Percentiles rank a stretch among this genome's conserved stretches.
These are phyloP conservation scores for Apamea sordens DNA, from an alignment of 2,888 invertebrate species.

Conservation along the genomic window DNA sequence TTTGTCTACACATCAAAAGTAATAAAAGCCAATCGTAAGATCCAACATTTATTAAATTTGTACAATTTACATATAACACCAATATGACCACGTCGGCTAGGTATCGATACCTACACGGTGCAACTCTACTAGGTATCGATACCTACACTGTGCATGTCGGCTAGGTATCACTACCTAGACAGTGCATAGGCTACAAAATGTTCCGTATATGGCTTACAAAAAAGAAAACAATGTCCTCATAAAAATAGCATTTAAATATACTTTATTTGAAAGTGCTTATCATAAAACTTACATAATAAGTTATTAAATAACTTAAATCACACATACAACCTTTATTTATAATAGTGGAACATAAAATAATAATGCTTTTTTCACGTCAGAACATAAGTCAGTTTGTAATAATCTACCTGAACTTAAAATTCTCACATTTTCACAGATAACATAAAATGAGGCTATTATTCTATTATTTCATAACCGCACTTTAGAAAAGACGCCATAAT, in stretches of 20 bases:
- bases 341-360: slow-evolving; percentile 40
- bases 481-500: neutral
- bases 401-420: slow-evolving; percentile 22
- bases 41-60: slow-evolving; percentile 89
- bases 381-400: slow-evolving; percentile 29
- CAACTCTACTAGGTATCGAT: slow-evolving; percentile 49
- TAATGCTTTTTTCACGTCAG: slow-evolving; percentile 13
- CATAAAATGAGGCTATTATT: slow-evolving; percentile 28
- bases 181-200: slow-evolving; percentile 78
- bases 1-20: neutral
- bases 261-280: slow-evolving; percentile 62
- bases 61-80: slow-evolving; percentile 86
- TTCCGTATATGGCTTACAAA: slow-evolving; percentile 77
- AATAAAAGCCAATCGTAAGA: slow-evolving; percentile 67
- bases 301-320: slow-evolving; percentile 55
- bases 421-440: slow-evolving; percentile 13
- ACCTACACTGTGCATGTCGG: slow-evolving; percentile 45
- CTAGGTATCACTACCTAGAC: slow-evolving; percentile 74
- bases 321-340: slow-evolving; percentile 61
- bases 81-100: slow-evolving; percentile 72
- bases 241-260: slow-evolving; percentile 65
- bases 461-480: neutral
- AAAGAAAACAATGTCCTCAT: slow-evolving; percentile 62
- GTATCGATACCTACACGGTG: slow-evolving; percentile 77
- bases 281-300: slow-evolving; percentile 55